Evolutionary conservation across 1,140 invertebrate species (phyloP).

Genomic region (Plodia interpunctella): DNA sequence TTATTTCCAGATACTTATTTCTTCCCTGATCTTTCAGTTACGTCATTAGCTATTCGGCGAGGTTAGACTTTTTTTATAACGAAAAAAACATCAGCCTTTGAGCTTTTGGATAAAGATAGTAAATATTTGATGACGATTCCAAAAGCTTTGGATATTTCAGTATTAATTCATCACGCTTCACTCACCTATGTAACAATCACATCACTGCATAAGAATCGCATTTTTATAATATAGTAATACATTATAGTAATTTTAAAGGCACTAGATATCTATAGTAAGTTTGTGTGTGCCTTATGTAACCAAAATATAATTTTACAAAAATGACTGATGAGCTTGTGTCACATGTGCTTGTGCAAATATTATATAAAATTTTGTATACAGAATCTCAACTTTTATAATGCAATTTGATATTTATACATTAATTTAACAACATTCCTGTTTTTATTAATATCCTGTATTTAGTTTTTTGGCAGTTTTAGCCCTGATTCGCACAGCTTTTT

Average conservation of each 20-base stretch:
- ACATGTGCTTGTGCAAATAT: neutral
- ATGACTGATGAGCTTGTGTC: neutral
- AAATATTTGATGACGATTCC: too few relatives aligned
- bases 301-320: neutral
- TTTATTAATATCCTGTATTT: neutral
- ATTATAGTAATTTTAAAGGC: neutral
- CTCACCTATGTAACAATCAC: too few relatives aligned
- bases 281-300: constrained; percentile 9
- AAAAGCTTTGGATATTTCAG: too few relatives aligned
- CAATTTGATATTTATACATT: constrained; percentile 28
- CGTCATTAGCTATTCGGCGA: too few relatives aligned
- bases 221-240: neutral
- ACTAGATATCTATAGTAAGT: neutral
- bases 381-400: constrained; percentile 41
- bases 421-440: constrained; percentile 17
- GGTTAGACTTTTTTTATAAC: neutral
- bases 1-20: too few relatives aligned
- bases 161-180: too few relatives aligned
- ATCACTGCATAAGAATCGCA: neutral
- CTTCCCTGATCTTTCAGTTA: too few relatives aligned
- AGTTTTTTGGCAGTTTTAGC: too few relatives aligned
- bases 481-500: too few relatives aligned
- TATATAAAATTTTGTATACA: constrained; percentile 12
- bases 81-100: too few relatives aligned
- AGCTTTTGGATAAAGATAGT: too few relatives aligned